These are phyloP conservation scores for Todiramphus chloris DNA, from an alignment of 2,113 vertebrate genomes.

Conservation along the genomic window DNA sequence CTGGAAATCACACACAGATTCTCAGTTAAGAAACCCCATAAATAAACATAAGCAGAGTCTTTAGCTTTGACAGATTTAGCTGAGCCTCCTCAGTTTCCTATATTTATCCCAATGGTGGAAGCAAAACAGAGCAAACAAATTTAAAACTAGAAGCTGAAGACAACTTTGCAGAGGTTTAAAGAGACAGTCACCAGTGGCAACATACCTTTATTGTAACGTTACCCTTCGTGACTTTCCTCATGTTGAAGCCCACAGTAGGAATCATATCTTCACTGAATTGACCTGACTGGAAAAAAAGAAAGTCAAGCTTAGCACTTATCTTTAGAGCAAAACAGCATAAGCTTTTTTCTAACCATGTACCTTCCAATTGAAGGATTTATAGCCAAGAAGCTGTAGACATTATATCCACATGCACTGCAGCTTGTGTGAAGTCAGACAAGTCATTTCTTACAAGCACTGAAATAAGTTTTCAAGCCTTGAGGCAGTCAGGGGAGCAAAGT, in stretches of 20 bases:
- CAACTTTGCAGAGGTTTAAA: neutral
- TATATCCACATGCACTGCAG: neutral
- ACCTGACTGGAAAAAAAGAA: slow-evolving; percentile 74
- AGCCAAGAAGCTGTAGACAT: neutral
- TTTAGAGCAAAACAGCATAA: neutral
- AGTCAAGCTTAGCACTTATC: neutral
- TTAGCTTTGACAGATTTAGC: neutral
- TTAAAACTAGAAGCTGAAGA: neutral
- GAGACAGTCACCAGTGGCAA: neutral
- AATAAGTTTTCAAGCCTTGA: neutral
- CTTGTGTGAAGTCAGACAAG: neutral
- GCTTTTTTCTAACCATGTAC: neutral
- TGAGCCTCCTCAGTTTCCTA: slow-evolving; percentile 5
- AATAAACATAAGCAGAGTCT: neutral
- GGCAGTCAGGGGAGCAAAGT: neutral
- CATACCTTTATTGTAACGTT: slow-evolving; percentile 88
- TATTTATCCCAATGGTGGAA: neutral
- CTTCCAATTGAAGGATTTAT: neutral
- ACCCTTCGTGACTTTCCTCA: slow-evolving; percentile 87
- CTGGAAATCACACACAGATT: neutral
- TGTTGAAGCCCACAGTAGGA: slow-evolving; percentile 88
- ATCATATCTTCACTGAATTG: slow-evolving; percentile 90
- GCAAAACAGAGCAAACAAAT: neutral
- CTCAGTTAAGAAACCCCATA: neutral
- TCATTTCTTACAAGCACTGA: neutral